A percentile compares a stretch with the other conserved stretches of the same genome.
Conservation (phyloP, 2,113 vertebrate genomes). For the Montifringilla adamsi region DNA sequence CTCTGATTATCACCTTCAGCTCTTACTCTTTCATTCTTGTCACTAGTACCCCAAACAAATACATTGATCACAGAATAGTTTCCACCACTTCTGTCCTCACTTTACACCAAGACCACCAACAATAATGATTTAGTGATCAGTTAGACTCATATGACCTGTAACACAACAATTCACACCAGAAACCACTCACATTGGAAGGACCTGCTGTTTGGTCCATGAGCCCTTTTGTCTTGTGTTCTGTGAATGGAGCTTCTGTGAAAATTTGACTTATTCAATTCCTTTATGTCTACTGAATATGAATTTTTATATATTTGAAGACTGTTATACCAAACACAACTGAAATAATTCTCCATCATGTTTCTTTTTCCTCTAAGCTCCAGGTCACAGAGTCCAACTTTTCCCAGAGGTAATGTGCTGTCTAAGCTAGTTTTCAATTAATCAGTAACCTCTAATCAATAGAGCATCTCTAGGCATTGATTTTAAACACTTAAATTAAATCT, state of each 20-base stretch:
- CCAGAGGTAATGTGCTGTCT: neutral
- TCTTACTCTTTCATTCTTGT: neutral
- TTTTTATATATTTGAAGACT: neutral
- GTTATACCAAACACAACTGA: neutral
- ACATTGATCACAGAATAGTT: neutral
- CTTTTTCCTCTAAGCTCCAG: neutral
- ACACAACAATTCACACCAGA: neutral
- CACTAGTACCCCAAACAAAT: neutral
- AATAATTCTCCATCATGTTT: neutral
- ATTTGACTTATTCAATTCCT: neutral
- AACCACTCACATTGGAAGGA: neutral
- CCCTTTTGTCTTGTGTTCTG: neutral
- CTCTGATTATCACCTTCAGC: neutral
- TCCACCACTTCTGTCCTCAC: neutral
- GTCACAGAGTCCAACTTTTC: neutral
- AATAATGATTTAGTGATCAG: neutral
- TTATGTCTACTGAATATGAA: neutral
- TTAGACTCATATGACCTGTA: neutral
- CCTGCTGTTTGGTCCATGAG: neutral
- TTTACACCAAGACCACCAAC: neutral
- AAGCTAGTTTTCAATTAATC: neutral
- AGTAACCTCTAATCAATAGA: neutral
- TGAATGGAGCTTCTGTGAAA: neutral
- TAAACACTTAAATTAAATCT: neutral
- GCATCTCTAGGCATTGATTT: neutral